Base-by-base conservation (phyloP, 2,113 vertebrate genomes). In the Myxocyprinus asiaticus region DNA sequence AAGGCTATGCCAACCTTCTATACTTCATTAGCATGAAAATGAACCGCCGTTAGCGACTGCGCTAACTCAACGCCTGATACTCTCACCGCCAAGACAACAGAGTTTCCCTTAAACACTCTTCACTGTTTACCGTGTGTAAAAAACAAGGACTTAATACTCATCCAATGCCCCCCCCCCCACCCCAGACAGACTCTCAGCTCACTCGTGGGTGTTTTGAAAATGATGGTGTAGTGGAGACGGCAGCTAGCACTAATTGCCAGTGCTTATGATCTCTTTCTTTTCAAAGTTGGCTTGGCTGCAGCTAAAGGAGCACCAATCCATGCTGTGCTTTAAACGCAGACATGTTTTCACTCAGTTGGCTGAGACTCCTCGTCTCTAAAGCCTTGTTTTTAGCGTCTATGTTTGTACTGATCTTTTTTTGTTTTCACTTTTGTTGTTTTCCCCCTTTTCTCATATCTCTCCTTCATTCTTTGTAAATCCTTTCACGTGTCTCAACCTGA, bases 11-110 rank as follows among this genome's bases (percentile, higher is more conserved):
- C 55, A 64, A 55, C 74, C 50, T 51, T 86, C 89, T 79, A 85
- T 48, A 6, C 44, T 78, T 82, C 72, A 85, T 85, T 85, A 83
- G 78, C 73, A 83, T 83, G 81, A 85, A 83, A 85, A 83, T 81
- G 61, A 82, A 70, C 43, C 66, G 48, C 81, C 70, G 56, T 76
- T 64, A 81, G 81, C 65, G 33, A 68, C 69, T 8, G 15, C n/a
- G 47, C 56, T 72, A 77, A 76, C 80, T 80, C 65, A 71, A 14
- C 56, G 55, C 62, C 50, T 61, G 51, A 66, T 71, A 70, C 76
- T 44, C 72, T 76, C 59, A 73, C 78, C 65, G 61, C 78, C 47
- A 77, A 74, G 67, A 81, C 79, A 75, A 72, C 64, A 53, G 73
- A 82, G 63, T 86, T 85, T 82, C 84, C 78, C 75, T 66, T 78